phyloP scores from a whole-genome alignment of 2,113 vertebrate genomes.

The Cyphomyrus plagiostoma region DNA sequence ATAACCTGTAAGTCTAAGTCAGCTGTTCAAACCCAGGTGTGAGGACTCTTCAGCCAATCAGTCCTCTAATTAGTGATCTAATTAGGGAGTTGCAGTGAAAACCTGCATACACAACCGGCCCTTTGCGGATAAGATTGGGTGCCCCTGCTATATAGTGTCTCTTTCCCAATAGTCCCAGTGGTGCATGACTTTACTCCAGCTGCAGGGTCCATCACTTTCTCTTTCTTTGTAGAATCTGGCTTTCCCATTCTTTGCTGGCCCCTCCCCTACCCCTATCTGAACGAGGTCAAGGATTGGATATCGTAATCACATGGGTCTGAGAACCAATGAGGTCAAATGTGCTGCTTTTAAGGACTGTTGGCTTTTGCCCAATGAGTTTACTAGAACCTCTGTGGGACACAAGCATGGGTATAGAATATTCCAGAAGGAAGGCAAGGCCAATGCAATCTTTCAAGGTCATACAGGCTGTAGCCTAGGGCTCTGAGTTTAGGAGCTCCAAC shows the following conservation, averaged over 20 bases:
- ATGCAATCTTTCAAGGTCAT: background rate
- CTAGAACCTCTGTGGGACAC: background rate
- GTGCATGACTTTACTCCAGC: background rate
- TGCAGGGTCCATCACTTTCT: background rate
- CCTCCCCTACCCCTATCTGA: background rate
- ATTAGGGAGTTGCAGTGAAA: too few relatives aligned
- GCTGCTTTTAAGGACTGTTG: background rate
- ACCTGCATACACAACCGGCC: too few relatives aligned
- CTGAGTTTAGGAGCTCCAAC: background rate
- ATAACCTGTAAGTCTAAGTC: too few relatives aligned
- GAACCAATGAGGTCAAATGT: background rate
- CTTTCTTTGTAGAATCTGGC: background rate
- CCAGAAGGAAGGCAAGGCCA: background rate
- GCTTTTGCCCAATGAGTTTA: background rate
- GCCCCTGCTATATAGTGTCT: background rate
- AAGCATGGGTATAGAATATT: background rate
- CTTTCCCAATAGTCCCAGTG: constrained; percentile 19
- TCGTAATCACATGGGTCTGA: background rate
- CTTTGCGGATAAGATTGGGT: too few relatives aligned
- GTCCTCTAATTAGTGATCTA: too few relatives aligned
- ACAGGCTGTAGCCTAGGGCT: background rate
- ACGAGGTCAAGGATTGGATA: background rate
- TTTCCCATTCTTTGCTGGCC: background rate
- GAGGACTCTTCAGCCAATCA: too few relatives aligned
- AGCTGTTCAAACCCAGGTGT: too few relatives aligned